Base-by-base conservation (phyloP, 1,140 invertebrate genomes). In the Neotoxoptera formosana region DNA sequence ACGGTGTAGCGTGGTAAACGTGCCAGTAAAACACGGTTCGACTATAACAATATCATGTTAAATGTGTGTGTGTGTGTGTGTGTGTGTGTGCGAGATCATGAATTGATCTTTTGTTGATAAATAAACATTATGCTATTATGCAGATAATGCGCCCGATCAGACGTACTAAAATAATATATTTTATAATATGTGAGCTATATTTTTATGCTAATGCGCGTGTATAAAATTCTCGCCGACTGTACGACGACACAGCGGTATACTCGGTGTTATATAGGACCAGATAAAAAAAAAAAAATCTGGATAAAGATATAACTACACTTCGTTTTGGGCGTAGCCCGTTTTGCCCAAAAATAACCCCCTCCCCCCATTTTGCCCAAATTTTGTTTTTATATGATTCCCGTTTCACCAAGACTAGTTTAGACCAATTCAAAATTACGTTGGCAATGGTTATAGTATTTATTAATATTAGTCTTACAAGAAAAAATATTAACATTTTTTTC, bases 101-200 rank as follows among this genome's bases (percentile, higher is more conserved):
- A 67, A 67, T 67, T 67, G 60, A 67, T 67, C 60, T 67, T 67
- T 67, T 67, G 60, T 67, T 67, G 60, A 67, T 67, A 67, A 67
- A 67, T 67, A 67, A 67, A 67, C 60, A 67, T 67, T 67, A 67
- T 67, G 60, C 60, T 67, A 67, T 67, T 67, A 67, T 67, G 60
- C n/a, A n/a, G n/a, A 67, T 67, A 67, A 67, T 67, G 60, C 60
- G 30, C n/a, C n/a, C n/a, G n/a, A n/a, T n/a, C 60, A n/a, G 60
- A 67, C 60, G 60, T n/a, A 67, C 56, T 9, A 7, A 11, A 8
- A 56, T 56, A 25, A 56, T 56, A 60, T 60, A 51, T 20, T 17
- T 17, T 51, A 51, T 51, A 51, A 14, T 21, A 30, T 67, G 60
- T n/a, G 60, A 67, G 30, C 60, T 67, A 67, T 67, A 67, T 67